A percentile compares a stretch with the other conserved stretches of the same genome.
These are phyloP conservation scores for Acipenser transmontanus DNA, from an alignment of 2,797 vertebrate species.

Conservation along the genomic window DNA sequence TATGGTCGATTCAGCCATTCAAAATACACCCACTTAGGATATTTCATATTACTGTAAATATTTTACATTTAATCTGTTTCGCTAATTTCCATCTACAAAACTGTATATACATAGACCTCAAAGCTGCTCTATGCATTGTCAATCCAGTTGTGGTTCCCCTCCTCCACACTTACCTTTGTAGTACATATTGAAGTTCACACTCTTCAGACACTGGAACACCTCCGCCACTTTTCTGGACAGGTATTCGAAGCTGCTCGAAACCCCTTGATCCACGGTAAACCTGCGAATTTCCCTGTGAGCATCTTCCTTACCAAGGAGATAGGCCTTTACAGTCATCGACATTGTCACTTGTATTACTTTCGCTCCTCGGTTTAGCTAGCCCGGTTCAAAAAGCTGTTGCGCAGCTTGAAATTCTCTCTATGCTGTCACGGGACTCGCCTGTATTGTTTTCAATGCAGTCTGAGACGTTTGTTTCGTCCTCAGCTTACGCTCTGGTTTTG, in stretches of 20 bases:
- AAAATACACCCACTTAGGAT: too few relatives aligned
- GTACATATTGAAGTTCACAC: constrained; percentile 62
- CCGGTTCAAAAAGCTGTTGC: too few relatives aligned
- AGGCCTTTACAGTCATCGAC: constrained; percentile 83
- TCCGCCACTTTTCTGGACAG: constrained; percentile 65
- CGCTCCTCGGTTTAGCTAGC: too few relatives aligned
- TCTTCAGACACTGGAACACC: constrained; percentile 66
- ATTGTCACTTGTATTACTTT: constrained; percentile 32
- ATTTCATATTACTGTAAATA: too few relatives aligned
- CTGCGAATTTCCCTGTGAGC: constrained; percentile 80
- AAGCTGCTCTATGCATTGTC: neutral
- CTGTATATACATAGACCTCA: constrained; percentile 3
- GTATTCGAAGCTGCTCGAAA: constrained; percentile 63
- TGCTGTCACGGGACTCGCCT: too few relatives aligned
- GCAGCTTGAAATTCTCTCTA: too few relatives aligned
- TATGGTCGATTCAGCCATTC: too few relatives aligned
- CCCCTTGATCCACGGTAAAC: constrained; percentile 67
- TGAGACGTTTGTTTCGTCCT: too few relatives aligned
- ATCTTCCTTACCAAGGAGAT: constrained; percentile 84
- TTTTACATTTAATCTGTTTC: neutral
- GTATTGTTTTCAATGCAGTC: too few relatives aligned
- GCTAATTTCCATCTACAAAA: neutral
- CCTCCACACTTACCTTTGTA: constrained; percentile 63
- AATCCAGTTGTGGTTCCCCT: neutral
- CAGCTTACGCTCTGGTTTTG: too few relatives aligned